Conservation (phyloP, 2,797 vertebrate species). For the Pipistrellus kuhlii region DNA sequence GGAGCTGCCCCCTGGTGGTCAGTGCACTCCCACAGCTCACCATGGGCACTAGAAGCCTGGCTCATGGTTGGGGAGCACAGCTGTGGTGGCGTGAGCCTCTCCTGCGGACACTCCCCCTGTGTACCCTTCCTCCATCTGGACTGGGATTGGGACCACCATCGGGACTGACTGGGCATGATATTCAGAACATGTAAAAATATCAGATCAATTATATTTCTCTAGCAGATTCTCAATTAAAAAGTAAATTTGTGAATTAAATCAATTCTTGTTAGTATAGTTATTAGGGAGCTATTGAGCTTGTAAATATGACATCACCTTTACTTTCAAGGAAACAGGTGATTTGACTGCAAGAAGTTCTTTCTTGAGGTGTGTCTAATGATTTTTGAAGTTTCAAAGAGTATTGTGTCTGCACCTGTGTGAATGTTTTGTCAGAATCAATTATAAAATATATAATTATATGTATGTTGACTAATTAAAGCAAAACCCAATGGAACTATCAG, state of each 20-base stretch:
- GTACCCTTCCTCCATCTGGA: too few species aligned
- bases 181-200: background rate
- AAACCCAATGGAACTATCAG: background rate
- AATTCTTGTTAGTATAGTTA: background rate
- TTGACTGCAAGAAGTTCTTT: background rate
- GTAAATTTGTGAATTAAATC: background rate
- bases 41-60: too few species aligned
- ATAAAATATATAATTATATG: constrained; percentile 32
- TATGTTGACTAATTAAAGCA: constrained; percentile 52
- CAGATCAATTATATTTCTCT: background rate
- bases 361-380: background rate
- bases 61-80: too few species aligned
- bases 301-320: background rate
- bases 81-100: too few species aligned
- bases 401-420: constrained; percentile 1
- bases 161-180: background rate
- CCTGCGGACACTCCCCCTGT: too few species aligned
- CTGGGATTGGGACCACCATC: too few species aligned
- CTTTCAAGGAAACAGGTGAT: background rate
- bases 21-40: too few species aligned
- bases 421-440: constrained; percentile 70
- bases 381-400: constrained; percentile 55
- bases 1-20: too few species aligned
- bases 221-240: background rate
- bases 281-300: background rate